Evolutionary conservation across 64 coral and sea anemone genomes (phyloP).

Genomic region (Platygyra sinensis): DNA sequence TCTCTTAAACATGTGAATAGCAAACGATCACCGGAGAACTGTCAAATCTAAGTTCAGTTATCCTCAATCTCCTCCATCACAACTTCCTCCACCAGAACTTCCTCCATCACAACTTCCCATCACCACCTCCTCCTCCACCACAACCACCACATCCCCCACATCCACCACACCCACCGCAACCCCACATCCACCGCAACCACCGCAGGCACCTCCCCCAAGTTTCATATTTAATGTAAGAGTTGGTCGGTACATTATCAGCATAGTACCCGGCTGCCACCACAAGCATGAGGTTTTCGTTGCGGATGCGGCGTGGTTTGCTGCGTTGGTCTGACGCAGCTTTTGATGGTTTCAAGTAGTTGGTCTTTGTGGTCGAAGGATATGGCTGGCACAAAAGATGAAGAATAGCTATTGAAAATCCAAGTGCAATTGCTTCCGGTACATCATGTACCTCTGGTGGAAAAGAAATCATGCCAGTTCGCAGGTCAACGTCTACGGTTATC

Average conservation of each 20-base stretch:
- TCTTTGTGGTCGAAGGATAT: constrained; percentile 33
- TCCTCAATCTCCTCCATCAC: too few relatives aligned
- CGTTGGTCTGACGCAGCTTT: background rate
- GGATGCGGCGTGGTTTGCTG: constrained; percentile 13
- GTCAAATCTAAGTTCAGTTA: too few relatives aligned
- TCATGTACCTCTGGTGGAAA: constrained; percentile 36
- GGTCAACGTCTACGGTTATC: constrained; percentile 40
- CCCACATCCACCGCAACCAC: constrained; percentile 42
- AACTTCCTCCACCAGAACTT: too few relatives aligned
- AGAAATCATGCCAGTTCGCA: constrained; percentile 36
- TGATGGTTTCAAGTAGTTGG: constrained; percentile 9
- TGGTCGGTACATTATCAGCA: constrained; percentile 30
- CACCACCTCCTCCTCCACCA: background rate
- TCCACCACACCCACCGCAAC: background rate
- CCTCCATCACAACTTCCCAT: too few relatives aligned
- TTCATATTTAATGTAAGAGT: constrained; percentile 40
- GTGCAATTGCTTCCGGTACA: constrained; percentile 54
- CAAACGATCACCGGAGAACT: too few relatives aligned
- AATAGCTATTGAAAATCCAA: constrained; percentile 65
- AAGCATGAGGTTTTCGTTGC: constrained; percentile 33
- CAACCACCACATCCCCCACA: constrained; percentile 20
- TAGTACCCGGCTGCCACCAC: constrained; percentile 41
- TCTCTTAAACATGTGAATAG: too few relatives aligned
- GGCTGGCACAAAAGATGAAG: constrained; percentile 70
- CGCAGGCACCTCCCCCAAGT: constrained; percentile 19